Evolutionary conservation across 2,888 invertebrate species (phyloP).

Genomic region (Caenorhabditis sp.): DNA sequence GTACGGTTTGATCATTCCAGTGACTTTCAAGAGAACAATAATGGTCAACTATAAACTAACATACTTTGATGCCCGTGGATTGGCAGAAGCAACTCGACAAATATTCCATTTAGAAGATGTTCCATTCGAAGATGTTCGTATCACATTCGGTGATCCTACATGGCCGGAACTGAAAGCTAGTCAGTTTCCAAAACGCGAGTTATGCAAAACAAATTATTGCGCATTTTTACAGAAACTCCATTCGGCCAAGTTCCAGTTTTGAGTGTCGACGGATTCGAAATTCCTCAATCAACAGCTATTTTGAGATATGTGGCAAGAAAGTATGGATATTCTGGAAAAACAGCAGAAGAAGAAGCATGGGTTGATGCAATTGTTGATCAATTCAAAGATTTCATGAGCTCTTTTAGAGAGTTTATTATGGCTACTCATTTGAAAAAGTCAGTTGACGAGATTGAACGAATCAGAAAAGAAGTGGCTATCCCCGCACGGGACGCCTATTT

Average conservation of each 20-base stretch:
- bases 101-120: conserved; percentile 2
- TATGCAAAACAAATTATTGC: too few relatives aligned
- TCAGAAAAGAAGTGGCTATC: conserved; percentile 7
- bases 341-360: conserved; percentile 42
- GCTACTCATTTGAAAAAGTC: background rate
- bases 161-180: background rate
- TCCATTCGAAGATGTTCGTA: conserved; percentile 5
- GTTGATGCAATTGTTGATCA: conserved; percentile 45
- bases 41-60: conserved; percentile 12
- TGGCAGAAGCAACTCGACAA: conserved; percentile 8
- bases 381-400: conserved; percentile 28
- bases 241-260: conserved; percentile 48
- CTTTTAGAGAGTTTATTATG: conserved; percentile 21
- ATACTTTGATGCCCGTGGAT: conserved; percentile 7
- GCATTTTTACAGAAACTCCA: conserved; percentile 30
- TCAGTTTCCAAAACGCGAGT: too few relatives aligned
- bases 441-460: background rate
- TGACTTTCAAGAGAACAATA: background rate
- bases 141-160: background rate
- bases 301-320: conserved; percentile 42
- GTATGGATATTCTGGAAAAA: conserved; percentile 37
- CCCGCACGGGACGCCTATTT: conserved; percentile 14
- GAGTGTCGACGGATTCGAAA: conserved; percentile 42
- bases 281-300: conserved; percentile 49
- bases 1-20: too few relatives aligned